Percentiles rank a stretch among this genome's conserved stretches.
Evolutionary conservation across 1,140 invertebrate species (phyloP).

Genomic region (Drosophila ironensis): DNA sequence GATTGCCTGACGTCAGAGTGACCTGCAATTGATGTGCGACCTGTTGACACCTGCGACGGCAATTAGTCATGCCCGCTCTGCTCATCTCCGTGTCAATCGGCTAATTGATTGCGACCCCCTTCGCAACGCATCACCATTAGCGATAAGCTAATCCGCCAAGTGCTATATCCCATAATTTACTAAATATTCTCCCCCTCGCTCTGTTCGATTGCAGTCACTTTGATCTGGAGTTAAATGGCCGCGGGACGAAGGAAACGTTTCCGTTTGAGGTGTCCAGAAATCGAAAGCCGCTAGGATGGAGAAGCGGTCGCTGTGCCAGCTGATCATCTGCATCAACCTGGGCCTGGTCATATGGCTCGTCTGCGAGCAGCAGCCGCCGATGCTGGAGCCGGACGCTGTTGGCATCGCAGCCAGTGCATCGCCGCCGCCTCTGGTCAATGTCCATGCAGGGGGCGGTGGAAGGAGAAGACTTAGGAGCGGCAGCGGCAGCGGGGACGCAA

Average conservation of each 20-base stretch:
- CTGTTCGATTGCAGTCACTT: constrained; percentile 21
- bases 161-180: neutral
- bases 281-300: constrained; percentile 62
- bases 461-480: neutral
- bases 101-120: too few species aligned
- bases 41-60: neutral
- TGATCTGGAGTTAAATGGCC: constrained; percentile 61
- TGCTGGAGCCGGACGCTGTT: constrained; percentile 26
- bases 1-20: neutral
- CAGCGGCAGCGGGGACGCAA: neutral
- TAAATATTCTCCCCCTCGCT: constrained; percentile 1
- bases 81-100: too few species aligned
- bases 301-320: constrained; percentile 68
- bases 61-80: too few species aligned
- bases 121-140: constrained; percentile 7
- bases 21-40: neutral
- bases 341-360: constrained; percentile 75
- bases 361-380: constrained; percentile 54
- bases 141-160: neutral
- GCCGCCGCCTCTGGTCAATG: neutral
- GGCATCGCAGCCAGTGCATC: constrained; percentile 1
- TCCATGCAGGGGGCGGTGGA: constrained; percentile 39
- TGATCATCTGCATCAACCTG: constrained; percentile 71
- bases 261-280: constrained; percentile 53
- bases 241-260: constrained; percentile 67